phyloP scores from a whole-genome alignment of 2,113 vertebrate species.

The Scopus umbretta region DNA sequence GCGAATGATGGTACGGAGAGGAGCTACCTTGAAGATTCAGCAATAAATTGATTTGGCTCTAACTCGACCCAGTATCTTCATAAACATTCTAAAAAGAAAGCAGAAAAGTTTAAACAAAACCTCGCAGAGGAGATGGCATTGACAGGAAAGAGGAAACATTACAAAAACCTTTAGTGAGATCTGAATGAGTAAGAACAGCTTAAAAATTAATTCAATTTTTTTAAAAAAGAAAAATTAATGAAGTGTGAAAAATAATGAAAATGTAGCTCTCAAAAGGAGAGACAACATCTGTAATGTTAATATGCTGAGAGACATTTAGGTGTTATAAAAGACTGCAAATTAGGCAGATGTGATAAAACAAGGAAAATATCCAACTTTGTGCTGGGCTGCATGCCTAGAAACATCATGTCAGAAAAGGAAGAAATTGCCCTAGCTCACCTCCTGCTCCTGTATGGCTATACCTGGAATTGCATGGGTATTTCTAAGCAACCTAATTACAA shows the following conservation, averaged over 20 bases:
- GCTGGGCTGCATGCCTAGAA: not conserved
- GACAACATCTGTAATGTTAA: slow-evolving; percentile 2
- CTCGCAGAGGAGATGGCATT: not conserved
- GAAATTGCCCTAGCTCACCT: not conserved
- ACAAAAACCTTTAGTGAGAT: not conserved
- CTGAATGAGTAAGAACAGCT: not conserved
- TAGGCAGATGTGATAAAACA: slow-evolving; percentile 18
- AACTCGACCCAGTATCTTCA: not conserved
- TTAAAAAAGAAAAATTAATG: not conserved
- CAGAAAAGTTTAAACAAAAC: not conserved
- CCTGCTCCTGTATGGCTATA: not conserved
- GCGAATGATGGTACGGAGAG: not conserved
- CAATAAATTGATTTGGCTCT: not conserved
- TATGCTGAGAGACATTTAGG: not conserved
- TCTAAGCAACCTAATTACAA: not conserved
- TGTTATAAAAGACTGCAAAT: not conserved
- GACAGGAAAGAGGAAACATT: not conserved
- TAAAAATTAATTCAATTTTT: not conserved
- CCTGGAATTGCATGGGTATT: not conserved
- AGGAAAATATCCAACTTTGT: not conserved
- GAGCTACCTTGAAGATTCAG: not conserved
- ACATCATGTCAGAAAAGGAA: not conserved
- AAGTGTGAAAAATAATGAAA: not conserved
- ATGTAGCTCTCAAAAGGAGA: not conserved
- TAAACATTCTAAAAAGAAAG: not conserved